Evolutionary conservation across 2,888 invertebrate genomes (phyloP), one percentile per base, ranked within the genome.

Genomic region (Pachydiplax longipennis): DNA sequence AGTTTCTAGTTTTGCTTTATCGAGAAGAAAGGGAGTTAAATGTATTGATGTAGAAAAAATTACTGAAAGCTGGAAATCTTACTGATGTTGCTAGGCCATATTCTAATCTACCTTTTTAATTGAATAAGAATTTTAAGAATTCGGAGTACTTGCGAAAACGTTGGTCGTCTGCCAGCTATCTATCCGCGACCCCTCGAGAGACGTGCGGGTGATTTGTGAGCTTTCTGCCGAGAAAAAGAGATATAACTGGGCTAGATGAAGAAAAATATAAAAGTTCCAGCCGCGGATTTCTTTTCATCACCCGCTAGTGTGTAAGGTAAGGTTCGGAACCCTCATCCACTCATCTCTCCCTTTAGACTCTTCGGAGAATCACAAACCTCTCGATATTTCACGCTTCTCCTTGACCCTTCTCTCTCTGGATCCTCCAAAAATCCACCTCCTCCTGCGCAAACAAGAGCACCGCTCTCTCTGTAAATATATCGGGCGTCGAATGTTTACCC

Each of bases 391-490:
- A 65, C 65, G 65, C 90, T 81, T 81, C 91, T 90, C 91, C 90
- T 82, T 83, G 91, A 58, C 81, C 53, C 91, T 91, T 40, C 37
- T 61, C 31, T 44, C 81, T 44, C 58, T 65, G 37, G 83, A 61
- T 44, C 90, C 90, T 53, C 90, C 73, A 73, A 73, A 73, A 73
- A 73, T 73, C 73, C 65, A n/a, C 37, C 90, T 83, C 83, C 65
- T 90, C 90, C 61, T 87, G 87, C 87, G 58, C 87, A 87, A 87
- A 87, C 87, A 87, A 87, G 87, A 87, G 65, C 65, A 37, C 58
- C 83, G 53, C 87, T 40, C 87, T 37, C 61, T 87, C 65, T 87
- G 87, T 87, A 87, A 87, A 87, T 87, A 87, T 87, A 87, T 87
- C 87, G 87, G 61, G 61, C 61, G 61, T 61, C 87, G 87, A 87